Evolutionary conservation across 2,113 vertebrate genomes (phyloP).

Genomic region (Xiphias gladius): DNA sequence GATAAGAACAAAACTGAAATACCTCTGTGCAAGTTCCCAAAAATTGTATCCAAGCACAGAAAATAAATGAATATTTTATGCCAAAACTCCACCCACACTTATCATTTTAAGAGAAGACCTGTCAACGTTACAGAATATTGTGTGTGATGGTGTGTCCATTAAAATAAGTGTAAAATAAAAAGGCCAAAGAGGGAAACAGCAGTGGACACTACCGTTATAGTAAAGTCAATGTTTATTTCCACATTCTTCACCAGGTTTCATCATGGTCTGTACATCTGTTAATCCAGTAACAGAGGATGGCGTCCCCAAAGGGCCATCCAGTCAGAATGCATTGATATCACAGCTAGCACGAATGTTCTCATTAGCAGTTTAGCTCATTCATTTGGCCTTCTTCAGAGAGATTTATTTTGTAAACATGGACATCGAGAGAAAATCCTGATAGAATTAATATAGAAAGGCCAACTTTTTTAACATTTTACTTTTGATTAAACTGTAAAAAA

Average conservation of each 20-base stretch:
- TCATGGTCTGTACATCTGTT: constrained; percentile 78
- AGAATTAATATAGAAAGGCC: constrained; percentile 76
- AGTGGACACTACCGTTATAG: constrained; percentile 23
- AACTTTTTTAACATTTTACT: constrained; percentile 52
- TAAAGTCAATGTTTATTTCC: constrained; percentile 85
- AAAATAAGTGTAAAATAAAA: neutral
- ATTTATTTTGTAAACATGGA: constrained; percentile 84
- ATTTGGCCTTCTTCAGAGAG: constrained; percentile 77
- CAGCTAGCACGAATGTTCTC: constrained; percentile 64
- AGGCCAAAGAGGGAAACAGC: constrained; percentile 2
- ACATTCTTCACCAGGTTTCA: constrained; percentile 80
- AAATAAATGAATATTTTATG: no score
- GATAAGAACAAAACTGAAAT: no score
- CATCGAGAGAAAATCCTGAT: constrained; percentile 79
- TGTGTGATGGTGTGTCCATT: neutral
- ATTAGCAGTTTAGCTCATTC: constrained; percentile 71
- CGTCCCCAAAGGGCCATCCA: constrained; percentile 60
- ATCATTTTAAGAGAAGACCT: no score
- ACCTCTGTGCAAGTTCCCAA: no score
- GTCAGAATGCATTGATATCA: constrained; percentile 64
- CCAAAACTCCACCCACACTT: no score
- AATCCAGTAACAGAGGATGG: constrained; percentile 77
- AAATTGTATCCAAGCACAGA: no score
- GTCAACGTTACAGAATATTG: neutral
- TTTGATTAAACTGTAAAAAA: constrained; percentile 69